Conservation (phyloP, 2,113 vertebrate species). For the Phrynosoma blainvillii region DNA sequence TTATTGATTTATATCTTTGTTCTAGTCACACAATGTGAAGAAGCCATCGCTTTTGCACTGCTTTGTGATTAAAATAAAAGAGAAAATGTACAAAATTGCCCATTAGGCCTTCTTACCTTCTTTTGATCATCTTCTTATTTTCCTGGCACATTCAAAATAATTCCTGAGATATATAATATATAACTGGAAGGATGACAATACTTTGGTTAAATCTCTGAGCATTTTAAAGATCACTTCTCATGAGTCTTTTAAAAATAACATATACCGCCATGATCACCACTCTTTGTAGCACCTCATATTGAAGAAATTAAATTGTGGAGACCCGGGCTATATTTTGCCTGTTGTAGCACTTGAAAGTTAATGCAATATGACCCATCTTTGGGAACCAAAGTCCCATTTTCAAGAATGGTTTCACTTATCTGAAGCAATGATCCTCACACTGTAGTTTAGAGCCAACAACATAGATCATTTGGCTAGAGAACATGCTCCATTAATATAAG, state of each 20-base stretch:
- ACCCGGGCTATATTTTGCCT: background rate
- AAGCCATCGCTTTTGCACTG: background rate
- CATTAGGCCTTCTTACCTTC: constrained; percentile 1
- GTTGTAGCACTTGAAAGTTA: background rate
- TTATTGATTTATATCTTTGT: constrained; percentile 7
- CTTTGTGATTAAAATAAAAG: background rate
- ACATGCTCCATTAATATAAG: background rate
- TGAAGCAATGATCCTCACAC: background rate
- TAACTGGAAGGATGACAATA: constrained; percentile 23
- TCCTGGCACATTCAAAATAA: constrained; percentile 13
- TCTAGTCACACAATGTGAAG: background rate
- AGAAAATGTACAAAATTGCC: constrained; percentile 2
- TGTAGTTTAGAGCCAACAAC: background rate
- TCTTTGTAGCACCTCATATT: background rate
- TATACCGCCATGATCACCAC: background rate
- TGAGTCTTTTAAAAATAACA: background rate
- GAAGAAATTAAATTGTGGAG: background rate
- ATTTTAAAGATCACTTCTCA: constrained; percentile 13
- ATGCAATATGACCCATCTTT: background rate
- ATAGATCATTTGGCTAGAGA: background rate
- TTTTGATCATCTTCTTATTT: background rate
- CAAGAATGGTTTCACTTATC: background rate
- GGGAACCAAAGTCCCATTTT: constrained; percentile 2
- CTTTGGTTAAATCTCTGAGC: constrained; percentile 29
- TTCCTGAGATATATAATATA: constrained; percentile 32